These are phyloP conservation scores for Dolichomitus sp. DNA, from an alignment of 2,888 invertebrate species.

Conservation along the genomic window DNA sequence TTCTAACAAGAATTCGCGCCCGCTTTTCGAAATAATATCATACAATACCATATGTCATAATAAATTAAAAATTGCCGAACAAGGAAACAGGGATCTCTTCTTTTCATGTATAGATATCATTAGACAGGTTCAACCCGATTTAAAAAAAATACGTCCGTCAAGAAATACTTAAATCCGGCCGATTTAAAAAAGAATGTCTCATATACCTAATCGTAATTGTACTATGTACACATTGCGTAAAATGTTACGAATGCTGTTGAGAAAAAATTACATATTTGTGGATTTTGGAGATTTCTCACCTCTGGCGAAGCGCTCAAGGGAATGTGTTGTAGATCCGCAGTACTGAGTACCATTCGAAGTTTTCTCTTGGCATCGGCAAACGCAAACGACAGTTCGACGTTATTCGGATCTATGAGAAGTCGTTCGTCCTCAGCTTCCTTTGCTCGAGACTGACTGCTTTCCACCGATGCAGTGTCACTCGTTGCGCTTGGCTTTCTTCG, in stretches of 20 bases:
- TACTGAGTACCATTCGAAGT: constrained; percentile 95
- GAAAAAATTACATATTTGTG: neutral
- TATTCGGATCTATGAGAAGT: constrained; percentile 87
- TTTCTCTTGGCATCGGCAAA: constrained; percentile 94
- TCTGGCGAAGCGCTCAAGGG: constrained; percentile 82
- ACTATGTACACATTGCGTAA: neutral
- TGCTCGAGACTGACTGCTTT: constrained; percentile 84
- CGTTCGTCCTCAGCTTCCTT: constrained; percentile 86
- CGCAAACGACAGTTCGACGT: constrained; percentile 88
- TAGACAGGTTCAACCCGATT: too few relatives aligned
- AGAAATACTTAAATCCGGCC: too few relatives aligned
- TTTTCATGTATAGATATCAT: too few relatives aligned
- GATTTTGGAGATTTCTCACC: constrained; percentile 68
- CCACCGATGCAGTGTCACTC: constrained; percentile 87
- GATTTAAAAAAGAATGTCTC: too few relatives aligned
- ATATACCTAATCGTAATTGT: too few relatives aligned
- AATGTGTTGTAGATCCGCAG: constrained; percentile 93
- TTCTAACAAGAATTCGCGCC: too few relatives aligned
- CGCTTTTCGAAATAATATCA: too few relatives aligned
- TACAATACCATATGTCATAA: too few relatives aligned
- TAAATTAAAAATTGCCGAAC: too few relatives aligned
- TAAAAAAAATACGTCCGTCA: too few relatives aligned
- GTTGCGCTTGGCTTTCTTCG: constrained; percentile 90
- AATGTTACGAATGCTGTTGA: neutral
- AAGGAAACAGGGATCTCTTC: too few relatives aligned